phyloP scores from a whole-genome alignment of 2,888 invertebrate species.

The Geotrupes spiniger region DNA sequence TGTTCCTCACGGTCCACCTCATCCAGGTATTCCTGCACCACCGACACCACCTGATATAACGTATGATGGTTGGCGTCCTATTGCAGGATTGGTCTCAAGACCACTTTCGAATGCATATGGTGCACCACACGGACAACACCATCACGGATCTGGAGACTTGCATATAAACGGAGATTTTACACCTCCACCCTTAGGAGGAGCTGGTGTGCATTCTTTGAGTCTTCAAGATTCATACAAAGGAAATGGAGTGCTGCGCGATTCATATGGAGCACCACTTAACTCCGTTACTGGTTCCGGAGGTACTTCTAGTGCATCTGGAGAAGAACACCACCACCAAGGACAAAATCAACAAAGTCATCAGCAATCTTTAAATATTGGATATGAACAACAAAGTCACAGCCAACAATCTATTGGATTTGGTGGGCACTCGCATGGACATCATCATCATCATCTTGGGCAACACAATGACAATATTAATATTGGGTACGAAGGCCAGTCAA shows the following conservation, averaged over 20 bases:
- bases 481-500: no score
- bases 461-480: constrained; percentile 6
- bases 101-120: constrained; percentile 41
- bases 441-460: constrained; percentile 32
- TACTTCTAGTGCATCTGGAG: constrained; percentile 41
- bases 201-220: constrained; percentile 17
- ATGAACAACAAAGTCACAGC: constrained; percentile 48
- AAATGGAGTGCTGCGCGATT: constrained; percentile 47
- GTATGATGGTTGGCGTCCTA: constrained; percentile 86
- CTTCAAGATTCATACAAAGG: constrained; percentile 16
- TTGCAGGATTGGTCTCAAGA: constrained; percentile 62
- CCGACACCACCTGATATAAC: constrained; percentile 72
- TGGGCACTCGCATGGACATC: constrained; percentile 41
- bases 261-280: constrained; percentile 55
- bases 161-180: constrained; percentile 42
- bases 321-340: constrained; percentile 35
- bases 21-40: constrained; percentile 69
- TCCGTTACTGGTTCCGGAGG: constrained; percentile 49
- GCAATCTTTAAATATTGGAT: constrained; percentile 36
- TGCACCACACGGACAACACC: constrained; percentile 34
- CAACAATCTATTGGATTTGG: constrained; percentile 40
- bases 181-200: constrained; percentile 36
- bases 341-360: neutral
- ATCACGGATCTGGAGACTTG: constrained; percentile 45
- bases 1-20: constrained; percentile 58